Conservation (phyloP, 2,797 vertebrate genomes). For the Crocodylus rhombifer region DNA sequence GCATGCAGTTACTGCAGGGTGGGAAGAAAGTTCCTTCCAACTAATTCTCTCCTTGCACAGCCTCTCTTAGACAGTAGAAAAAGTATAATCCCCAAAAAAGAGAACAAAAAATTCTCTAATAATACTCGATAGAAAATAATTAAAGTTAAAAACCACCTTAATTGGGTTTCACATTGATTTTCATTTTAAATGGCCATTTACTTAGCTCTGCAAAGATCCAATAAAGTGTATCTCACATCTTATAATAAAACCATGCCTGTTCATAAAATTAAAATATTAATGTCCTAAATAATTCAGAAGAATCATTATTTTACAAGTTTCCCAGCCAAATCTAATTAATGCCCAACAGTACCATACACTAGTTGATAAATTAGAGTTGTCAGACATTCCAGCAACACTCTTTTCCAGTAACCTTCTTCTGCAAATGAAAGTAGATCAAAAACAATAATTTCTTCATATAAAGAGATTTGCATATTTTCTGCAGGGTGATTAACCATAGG, state of each 20-base stretch:
- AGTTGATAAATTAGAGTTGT: slow-evolving; percentile 23
- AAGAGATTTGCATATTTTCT: slow-evolving; percentile 13
- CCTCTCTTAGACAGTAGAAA: neutral
- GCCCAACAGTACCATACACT: neutral
- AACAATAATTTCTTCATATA: neutral
- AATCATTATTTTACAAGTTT: neutral
- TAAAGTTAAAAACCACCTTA: neutral
- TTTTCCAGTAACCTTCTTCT: neutral
- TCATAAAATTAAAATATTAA: slow-evolving; percentile 36
- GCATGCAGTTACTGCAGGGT: neutral
- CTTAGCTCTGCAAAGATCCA: neutral
- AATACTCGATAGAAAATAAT: neutral
- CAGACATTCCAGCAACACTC: slow-evolving; percentile 1
- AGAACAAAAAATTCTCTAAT: neutral
- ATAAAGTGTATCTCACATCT: neutral
- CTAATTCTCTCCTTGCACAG: neutral
- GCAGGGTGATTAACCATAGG: neutral
- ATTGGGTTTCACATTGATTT: neutral
- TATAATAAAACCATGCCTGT: slow-evolving; percentile 1
- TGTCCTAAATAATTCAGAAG: slow-evolving; percentile 40
- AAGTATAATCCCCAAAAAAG: neutral
- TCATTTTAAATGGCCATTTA: neutral
- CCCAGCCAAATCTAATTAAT: slow-evolving; percentile 12
- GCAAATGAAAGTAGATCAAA: neutral
- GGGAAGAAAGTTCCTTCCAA: neutral